Conservation (phyloP, 2,888 invertebrate genomes). For the Latrodectus elegans region DNA sequence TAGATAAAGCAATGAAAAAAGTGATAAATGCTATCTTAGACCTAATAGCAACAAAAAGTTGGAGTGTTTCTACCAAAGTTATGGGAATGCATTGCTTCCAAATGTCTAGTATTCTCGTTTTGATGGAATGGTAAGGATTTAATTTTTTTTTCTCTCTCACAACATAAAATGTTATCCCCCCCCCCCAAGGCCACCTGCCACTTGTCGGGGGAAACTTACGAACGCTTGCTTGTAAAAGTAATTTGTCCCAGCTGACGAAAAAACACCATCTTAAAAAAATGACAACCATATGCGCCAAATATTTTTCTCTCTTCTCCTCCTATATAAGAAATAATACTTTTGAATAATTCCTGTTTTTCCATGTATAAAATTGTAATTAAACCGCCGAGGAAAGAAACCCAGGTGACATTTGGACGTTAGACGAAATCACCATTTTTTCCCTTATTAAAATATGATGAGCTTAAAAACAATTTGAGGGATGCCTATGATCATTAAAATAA, state of each 20-base stretch:
- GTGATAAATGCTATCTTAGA: slow-evolving; percentile 27
- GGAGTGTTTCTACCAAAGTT: slow-evolving; percentile 6
- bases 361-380: not conserved
- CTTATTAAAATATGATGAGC: no score
- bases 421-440: no score
- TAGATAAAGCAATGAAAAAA: slow-evolving; percentile 1
- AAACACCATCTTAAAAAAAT: not conserved
- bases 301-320: not conserved
- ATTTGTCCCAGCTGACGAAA: not conserved
- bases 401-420: no score
- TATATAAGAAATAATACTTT: not conserved
- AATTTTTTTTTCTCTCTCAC: not conserved
- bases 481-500: no score
- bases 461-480: no score
- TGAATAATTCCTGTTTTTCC: not conserved
- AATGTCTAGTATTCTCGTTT: slow-evolving; percentile 30
- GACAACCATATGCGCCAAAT: not conserved
- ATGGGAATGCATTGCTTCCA: slow-evolving; percentile 26
- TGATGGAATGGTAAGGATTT: slow-evolving; percentile 7
- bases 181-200: slow-evolving; percentile 34
- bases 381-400: not conserved
- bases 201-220: not conserved
- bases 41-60: slow-evolving; percentile 35
- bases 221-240: not conserved
- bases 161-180: no score